These are phyloP conservation scores for Deilephila porcellus DNA, from an alignment of 2,888 invertebrate genomes.

Conservation along the genomic window DNA sequence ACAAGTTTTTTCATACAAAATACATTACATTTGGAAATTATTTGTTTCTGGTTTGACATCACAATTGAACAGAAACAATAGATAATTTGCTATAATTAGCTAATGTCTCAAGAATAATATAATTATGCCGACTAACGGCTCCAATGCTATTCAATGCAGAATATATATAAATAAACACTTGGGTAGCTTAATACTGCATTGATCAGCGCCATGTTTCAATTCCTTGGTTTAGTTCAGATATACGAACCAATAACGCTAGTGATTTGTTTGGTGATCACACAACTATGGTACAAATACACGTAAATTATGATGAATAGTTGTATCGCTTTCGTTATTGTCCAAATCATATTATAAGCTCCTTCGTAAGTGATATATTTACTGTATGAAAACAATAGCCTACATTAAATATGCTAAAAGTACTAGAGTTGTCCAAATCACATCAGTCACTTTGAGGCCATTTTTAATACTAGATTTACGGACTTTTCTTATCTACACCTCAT, in stretches of 20 bases:
- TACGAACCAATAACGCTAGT: conserved; percentile 39
- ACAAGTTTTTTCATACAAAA: background rate
- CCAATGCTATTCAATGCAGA: background rate
- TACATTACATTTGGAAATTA: too few relatives aligned
- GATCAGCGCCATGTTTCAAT: background rate
- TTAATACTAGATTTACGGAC: conserved; percentile 7
- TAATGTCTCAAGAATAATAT: background rate
- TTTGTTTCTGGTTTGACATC: too few relatives aligned
- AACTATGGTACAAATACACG: conserved; percentile 72
- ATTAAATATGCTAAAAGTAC: background rate
- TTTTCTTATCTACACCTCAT: background rate
- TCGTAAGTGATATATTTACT: conserved; percentile 43
- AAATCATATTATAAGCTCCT: conserved; percentile 49
- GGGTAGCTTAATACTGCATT: background rate
- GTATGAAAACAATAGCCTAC: conserved; percentile 18
- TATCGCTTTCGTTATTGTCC: conserved; percentile 53
- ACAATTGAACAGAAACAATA: too few relatives aligned
- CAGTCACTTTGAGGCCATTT: background rate
- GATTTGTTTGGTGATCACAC: conserved; percentile 47
- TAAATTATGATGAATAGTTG: conserved; percentile 54
- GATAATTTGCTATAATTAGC: too few relatives aligned
- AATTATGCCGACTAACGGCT: background rate
- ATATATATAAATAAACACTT: background rate
- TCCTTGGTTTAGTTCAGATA: background rate
- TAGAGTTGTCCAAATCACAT: background rate